Conservation (phyloP, 1,140 invertebrate species). For the Platyscapa corneri region DNA sequence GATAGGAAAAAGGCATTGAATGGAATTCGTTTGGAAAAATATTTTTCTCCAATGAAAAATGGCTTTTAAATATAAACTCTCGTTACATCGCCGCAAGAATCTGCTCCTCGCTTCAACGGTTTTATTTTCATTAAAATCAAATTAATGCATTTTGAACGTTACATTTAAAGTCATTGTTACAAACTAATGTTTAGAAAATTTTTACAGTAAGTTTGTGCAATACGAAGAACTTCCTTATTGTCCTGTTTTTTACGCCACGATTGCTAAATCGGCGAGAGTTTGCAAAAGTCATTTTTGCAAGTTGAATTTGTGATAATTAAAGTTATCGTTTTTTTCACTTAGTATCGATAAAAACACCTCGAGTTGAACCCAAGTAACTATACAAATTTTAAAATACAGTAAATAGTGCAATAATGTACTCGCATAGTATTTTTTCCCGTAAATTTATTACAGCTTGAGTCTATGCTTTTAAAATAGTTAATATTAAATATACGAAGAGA, state of each 20-base stretch:
- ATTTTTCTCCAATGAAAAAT: too few species aligned
- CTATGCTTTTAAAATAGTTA: background rate
- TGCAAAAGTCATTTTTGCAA: background rate
- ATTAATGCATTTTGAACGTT: too few species aligned
- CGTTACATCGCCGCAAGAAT: too few species aligned
- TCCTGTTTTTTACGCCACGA: background rate
- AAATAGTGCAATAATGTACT: too few species aligned
- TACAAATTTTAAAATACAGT: too few species aligned
- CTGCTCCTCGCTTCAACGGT: too few species aligned
- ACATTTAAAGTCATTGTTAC: too few species aligned
- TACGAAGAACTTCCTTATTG: constrained; percentile 1
- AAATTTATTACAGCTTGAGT: background rate
- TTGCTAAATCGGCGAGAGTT: background rate
- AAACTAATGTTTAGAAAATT: background rate
- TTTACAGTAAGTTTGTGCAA: background rate
- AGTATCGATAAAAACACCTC: too few species aligned
- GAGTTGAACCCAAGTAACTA: too few species aligned
- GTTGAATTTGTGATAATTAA: background rate
- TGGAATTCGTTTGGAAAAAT: too few species aligned
- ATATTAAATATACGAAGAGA: background rate
- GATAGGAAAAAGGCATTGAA: background rate
- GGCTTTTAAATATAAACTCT: too few species aligned
- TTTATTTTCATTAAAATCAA: too few species aligned
- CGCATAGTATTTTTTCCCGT: background rate
- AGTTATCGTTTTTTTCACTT: background rate